These are phyloP conservation scores for Campoplex nolae DNA, from an alignment of 2,888 invertebrate genomes.

Conservation along the genomic window DNA sequence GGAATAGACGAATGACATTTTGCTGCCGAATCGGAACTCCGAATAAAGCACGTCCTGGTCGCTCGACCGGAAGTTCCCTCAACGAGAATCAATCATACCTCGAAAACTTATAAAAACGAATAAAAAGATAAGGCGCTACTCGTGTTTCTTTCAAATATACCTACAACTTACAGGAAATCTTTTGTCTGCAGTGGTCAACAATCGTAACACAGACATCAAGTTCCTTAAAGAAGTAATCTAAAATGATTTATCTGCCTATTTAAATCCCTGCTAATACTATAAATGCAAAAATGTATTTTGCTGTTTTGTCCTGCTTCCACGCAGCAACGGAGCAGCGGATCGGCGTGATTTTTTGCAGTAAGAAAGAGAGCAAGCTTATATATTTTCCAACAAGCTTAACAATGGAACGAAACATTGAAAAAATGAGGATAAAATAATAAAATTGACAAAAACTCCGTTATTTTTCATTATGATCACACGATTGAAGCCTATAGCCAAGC, in stretches of 20 bases:
- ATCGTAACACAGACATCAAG: background rate
- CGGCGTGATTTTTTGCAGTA: too few relatives aligned
- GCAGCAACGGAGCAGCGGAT: too few relatives aligned
- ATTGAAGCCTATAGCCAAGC: too few relatives aligned
- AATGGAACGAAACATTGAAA: too few relatives aligned
- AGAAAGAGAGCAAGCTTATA: too few relatives aligned
- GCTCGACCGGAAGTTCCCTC: conserved; percentile 52
- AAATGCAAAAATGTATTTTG: too few relatives aligned
- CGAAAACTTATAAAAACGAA: conserved; percentile 24
- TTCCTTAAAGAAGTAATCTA: background rate
- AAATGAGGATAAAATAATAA: too few relatives aligned
- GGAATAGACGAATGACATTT: conserved; percentile 33
- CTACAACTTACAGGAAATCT: background rate
- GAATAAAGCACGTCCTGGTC: conserved; percentile 42
- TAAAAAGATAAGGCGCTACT: background rate
- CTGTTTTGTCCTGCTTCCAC: too few relatives aligned
- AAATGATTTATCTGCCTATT: background rate
- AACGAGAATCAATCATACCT: conserved; percentile 40
- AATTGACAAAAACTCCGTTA: too few relatives aligned
- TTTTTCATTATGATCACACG: too few relatives aligned
- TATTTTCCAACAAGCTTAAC: too few relatives aligned
- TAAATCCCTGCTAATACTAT: background rate
- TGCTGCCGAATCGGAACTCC: conserved; percentile 44
- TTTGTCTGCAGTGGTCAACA: background rate
- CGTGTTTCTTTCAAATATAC: background rate